A percentile compares a stretch with the other conserved stretches of the same genome.
These are phyloP conservation scores for Tetraneura akinire DNA, from an alignment of 1,140 invertebrate species.

Conservation along the genomic window DNA sequence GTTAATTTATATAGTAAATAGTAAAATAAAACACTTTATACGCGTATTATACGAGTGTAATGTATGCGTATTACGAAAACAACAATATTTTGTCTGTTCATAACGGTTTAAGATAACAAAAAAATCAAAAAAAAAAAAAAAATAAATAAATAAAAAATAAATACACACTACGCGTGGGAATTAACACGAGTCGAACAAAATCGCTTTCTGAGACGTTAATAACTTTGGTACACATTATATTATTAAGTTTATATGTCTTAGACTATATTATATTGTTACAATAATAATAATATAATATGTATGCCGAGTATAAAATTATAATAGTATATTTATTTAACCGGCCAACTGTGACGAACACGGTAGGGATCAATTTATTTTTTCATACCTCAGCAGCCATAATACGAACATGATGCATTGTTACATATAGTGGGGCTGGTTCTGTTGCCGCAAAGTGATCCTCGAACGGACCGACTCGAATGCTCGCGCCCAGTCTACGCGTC, in stretches of 20 bases:
- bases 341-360: not conserved
- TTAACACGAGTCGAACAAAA: not conserved
- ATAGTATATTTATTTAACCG: not conserved
- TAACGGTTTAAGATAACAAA: too few relatives aligned
- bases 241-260: not conserved
- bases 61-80: not conserved
- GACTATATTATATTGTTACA: not conserved
- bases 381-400: too few relatives aligned
- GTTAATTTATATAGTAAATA: not conserved
- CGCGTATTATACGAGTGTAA: too few relatives aligned
- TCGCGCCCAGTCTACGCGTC: not conserved
- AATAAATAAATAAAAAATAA: not conserved
- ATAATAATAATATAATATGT: not conserved
- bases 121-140: too few relatives aligned
- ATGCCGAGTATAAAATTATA: slow-evolving; percentile 4
- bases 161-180: not conserved
- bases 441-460: not conserved
- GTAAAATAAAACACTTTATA: not conserved
- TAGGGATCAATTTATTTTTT: not conserved
- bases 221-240: too few relatives aligned
- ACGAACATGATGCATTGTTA: not conserved
- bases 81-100: too few relatives aligned
- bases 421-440: not conserved
- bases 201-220: not conserved
- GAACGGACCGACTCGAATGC: not conserved